These are phyloP conservation scores for Agonopterix alstromeriana DNA, from an alignment of 2,888 invertebrate species.

Conservation along the genomic window DNA sequence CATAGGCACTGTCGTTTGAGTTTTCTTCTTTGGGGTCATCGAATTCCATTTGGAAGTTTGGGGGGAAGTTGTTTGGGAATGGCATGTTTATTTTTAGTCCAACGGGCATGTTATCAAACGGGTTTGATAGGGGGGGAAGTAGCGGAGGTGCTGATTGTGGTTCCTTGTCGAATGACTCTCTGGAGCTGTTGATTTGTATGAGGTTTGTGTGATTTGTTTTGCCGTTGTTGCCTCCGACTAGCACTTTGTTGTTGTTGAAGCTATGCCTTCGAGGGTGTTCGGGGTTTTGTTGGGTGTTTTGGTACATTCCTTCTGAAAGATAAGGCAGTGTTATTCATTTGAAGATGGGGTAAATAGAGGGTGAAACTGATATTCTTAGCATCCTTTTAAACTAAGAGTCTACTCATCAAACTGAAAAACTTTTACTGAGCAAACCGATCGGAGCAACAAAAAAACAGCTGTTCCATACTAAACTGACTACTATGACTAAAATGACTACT, in stretches of 20 bases:
- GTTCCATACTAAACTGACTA: too few species aligned
- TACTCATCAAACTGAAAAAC: too few species aligned
- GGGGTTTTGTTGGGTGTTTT: slow-evolving; percentile 43
- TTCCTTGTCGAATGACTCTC: slow-evolving; percentile 21
- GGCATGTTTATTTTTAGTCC: slow-evolving; percentile 25
- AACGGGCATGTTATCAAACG: slow-evolving; percentile 58
- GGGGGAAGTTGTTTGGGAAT: slow-evolving; percentile 13
- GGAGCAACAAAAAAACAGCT: too few species aligned
- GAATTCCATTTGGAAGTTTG: slow-evolving; percentile 3
- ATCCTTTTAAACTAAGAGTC: too few species aligned
- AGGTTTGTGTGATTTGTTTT: slow-evolving; percentile 34
- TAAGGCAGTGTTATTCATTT: background rate
- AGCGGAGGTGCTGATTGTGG: slow-evolving; percentile 39
- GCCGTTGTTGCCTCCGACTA: slow-evolving; percentile 58
- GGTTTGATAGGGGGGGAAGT: slow-evolving; percentile 41
- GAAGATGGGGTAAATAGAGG: background rate
- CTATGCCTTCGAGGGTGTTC: slow-evolving; percentile 71
- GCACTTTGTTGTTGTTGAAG: slow-evolving; percentile 66
- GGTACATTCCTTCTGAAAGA: slow-evolving; percentile 50
- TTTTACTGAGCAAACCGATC: too few species aligned
- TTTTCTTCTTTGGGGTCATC: slow-evolving; percentile 20
- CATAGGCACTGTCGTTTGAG: slow-evolving; percentile 32
- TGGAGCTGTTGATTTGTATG: slow-evolving; percentile 35
- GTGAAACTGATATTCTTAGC: too few species aligned
- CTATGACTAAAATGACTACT: too few species aligned